These are phyloP conservation scores for Halcyon senegalensis DNA, from an alignment of 2,113 vertebrate genomes.

Conservation along the genomic window DNA sequence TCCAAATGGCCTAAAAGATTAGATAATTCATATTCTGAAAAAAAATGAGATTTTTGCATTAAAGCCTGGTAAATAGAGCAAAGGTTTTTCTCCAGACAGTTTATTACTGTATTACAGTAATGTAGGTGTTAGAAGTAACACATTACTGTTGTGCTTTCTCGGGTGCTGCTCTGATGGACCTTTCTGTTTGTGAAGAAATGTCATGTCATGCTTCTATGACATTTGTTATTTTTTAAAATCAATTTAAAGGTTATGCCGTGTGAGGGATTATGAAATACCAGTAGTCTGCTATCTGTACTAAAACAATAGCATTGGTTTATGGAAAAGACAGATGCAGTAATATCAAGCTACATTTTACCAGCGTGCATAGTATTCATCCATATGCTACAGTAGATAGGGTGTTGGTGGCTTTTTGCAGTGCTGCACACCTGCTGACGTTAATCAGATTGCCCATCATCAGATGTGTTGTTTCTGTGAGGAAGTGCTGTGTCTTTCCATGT, in stretches of 20 bases:
- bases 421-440: neutral
- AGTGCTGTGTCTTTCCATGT: neutral
- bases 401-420: neutral
- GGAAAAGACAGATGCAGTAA: conserved; percentile 36
- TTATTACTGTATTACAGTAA: neutral
- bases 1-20: neutral
- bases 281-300: neutral
- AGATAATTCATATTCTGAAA: neutral
- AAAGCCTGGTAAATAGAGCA: neutral
- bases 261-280: conserved; percentile 10
- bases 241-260: neutral
- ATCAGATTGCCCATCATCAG: neutral
- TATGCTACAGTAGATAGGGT: neutral
- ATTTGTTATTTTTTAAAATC: conserved; percentile 12
- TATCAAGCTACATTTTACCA: neutral
- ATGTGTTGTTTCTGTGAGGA: conserved; percentile 10
- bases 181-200: neutral
- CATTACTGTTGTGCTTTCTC: neutral
- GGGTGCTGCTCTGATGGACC: neutral
- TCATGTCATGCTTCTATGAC: neutral
- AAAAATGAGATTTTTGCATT: neutral
- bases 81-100: neutral
- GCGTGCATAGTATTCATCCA: neutral
- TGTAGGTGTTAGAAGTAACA: neutral
- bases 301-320: conserved; percentile 2